Conservation (phyloP, 2,113 vertebrate genomes). For the Hippocampus barbouri region DNA sequence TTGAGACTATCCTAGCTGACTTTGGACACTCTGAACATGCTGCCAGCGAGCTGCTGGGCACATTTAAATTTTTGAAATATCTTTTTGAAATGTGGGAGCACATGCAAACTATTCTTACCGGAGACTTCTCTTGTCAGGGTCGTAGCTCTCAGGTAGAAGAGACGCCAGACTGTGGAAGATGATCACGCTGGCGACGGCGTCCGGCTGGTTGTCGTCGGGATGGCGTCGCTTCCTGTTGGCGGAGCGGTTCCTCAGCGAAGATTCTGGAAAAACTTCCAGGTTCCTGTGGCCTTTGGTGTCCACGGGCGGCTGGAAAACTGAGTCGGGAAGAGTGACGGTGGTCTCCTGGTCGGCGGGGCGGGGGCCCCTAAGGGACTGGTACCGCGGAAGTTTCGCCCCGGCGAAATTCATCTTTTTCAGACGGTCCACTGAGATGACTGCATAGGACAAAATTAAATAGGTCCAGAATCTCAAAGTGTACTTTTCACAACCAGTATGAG, state of each 20-base stretch:
- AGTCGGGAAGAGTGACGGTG: slow-evolving; percentile 81
- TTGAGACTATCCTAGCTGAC: background rate
- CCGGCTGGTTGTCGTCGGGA: slow-evolving; percentile 72
- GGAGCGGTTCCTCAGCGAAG: slow-evolving; percentile 57
- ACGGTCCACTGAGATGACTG: slow-evolving; percentile 89
- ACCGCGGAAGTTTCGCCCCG: slow-evolving; percentile 82
- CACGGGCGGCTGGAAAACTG: slow-evolving; percentile 71
- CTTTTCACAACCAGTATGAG: background rate
- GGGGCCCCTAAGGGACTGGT: slow-evolving; percentile 81
- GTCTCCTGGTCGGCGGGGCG: slow-evolving; percentile 83
- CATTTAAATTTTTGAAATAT: background rate
- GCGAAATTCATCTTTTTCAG: slow-evolving; percentile 85
- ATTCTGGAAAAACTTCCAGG: slow-evolving; percentile 62
- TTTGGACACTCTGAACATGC: background rate
- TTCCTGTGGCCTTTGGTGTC: slow-evolving; percentile 69
- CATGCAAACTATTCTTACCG: slow-evolving; percentile 67
- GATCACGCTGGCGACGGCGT: slow-evolving; percentile 87
- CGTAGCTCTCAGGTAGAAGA: slow-evolving; percentile 85
- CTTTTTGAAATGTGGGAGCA: slow-evolving; percentile 50
- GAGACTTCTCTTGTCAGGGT: slow-evolving; percentile 89
- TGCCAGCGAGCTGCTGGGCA: background rate
- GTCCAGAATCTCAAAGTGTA: background rate
- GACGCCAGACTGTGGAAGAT: slow-evolving; percentile 88
- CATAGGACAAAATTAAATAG: background rate
- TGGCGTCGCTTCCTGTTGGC: slow-evolving; percentile 75